These are phyloP conservation scores for Choreutis nemorana DNA, from an alignment of 2,888 invertebrate genomes.

Conservation along the genomic window DNA sequence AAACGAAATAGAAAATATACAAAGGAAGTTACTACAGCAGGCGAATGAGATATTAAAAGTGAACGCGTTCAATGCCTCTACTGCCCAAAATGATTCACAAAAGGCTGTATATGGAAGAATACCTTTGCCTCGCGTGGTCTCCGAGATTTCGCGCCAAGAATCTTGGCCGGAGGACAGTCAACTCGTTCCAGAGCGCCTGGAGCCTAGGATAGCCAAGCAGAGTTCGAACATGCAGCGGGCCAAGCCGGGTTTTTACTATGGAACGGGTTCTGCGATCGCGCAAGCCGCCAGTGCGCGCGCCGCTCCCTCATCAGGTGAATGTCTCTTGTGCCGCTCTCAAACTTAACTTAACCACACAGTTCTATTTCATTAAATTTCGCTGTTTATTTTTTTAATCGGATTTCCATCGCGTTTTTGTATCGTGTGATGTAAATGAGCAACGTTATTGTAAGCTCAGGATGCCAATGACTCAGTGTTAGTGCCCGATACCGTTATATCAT, in stretches of 20 bases:
- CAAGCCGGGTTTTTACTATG: slow-evolving; percentile 68
- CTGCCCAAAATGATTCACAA: no score
- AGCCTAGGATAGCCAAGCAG: slow-evolving; percentile 24
- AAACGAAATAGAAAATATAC: slow-evolving; percentile 53
- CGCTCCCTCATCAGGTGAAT: slow-evolving; percentile 57
- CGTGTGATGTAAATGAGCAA: not conserved
- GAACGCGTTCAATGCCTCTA: slow-evolving; percentile 47
- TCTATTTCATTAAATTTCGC: no score
- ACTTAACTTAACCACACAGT: no score
- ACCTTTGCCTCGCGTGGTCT: slow-evolving; percentile 24
- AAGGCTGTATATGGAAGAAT: slow-evolving; percentile 44
- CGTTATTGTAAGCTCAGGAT: no score
- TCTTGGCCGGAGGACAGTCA: slow-evolving; percentile 41
- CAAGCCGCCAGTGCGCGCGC: slow-evolving; percentile 66
- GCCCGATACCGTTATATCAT: no score
- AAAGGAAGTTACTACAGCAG: slow-evolving; percentile 46
- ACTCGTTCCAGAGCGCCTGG: slow-evolving; percentile 53
- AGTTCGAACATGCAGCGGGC: no score
- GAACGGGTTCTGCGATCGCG: slow-evolving; percentile 61
- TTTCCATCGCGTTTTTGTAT: not conserved
- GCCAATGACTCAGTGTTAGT: no score
- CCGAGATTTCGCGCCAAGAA: slow-evolving; percentile 25
- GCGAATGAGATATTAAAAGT: slow-evolving; percentile 60
- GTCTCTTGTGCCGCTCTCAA: slow-evolving; percentile 36
- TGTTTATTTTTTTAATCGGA: no score